phyloP scores from a whole-genome alignment of 2,797 vertebrate species.

The Picus viridis region DNA sequence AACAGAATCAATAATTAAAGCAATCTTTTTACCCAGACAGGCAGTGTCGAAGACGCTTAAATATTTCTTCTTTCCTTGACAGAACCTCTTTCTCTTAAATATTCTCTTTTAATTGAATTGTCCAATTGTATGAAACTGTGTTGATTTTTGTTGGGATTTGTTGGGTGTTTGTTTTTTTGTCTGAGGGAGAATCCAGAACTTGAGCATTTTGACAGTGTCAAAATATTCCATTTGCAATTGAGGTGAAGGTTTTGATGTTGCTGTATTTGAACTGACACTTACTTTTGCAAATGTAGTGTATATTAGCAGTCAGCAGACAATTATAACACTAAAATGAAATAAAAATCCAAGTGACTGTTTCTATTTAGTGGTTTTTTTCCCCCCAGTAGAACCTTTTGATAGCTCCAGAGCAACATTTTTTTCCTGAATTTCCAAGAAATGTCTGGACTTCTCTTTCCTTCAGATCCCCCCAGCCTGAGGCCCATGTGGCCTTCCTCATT shows the following conservation, averaged over 20 bases:
- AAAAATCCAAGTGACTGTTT: neutral
- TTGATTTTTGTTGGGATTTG: neutral
- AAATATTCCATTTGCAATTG: neutral
- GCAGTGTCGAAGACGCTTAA: neutral
- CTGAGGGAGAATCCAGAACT: neutral
- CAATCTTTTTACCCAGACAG: neutral
- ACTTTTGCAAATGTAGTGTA: neutral
- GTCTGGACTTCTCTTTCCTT: neutral
- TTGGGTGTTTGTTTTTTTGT: neutral
- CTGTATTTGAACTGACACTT: slow-evolving; percentile 7
- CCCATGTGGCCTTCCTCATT: neutral
- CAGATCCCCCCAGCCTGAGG: neutral
- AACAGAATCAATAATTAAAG: neutral
- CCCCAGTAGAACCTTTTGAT: neutral
- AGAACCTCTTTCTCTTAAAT: neutral
- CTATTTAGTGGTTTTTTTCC: neutral
- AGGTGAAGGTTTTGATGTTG: neutral
- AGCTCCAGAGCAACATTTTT: neutral
- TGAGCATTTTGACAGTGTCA: neutral
- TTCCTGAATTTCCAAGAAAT: neutral
- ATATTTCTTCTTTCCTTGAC: neutral
- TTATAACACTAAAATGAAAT: neutral
- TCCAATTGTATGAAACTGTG: neutral
- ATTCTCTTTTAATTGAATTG: neutral
- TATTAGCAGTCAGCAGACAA: slow-evolving; percentile 1